Evolutionary conservation across 2,113 vertebrate species (phyloP), one percentile per base, ranked within the genome.

Genomic region (Gambusia affinis): DNA sequence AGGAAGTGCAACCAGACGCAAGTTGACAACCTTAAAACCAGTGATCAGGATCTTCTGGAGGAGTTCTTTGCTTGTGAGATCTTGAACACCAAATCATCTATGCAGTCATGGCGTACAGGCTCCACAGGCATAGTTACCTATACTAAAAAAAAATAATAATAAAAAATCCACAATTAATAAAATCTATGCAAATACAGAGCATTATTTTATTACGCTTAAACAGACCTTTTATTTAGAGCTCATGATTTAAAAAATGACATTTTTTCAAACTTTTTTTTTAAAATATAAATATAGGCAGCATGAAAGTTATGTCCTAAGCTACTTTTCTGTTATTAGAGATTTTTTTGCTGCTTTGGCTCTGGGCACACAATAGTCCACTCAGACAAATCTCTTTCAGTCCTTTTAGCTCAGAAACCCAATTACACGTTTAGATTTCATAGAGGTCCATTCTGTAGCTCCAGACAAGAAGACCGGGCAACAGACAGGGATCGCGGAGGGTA

Each of bases 381-480:
- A 77, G 68, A 79, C 64, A 82, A 76, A 66, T 60, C 31, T 74
- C 69, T 84, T 73, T 78, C 72, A 72, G 60, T 27, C 33, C 64
- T 81, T 60, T 81, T 70, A 83, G n/a, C 69, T 73, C 74, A 84
- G 80, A 88, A 87, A 88, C 83, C 84, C 60, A 60, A 84, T 87
- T 86, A 86, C 27, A 71, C 78, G 87, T 83, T 86, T 83, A 82
- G 80, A 83, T 80, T 84, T 80, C 75, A 85, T 39, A 1, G 57
- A 10, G 73, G 84, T 64, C 72, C 75, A 72, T 47, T 88, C 37
- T 80, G 31, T 62, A 83, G 85, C 60, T 78, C 29, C 15, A 64
- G 15, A 80, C 42, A 60, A 37, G 17, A 22, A 68, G 69, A 60
- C n/a, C 28, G 6, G 44, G 68, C 29, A 74, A 37, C 70, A 80